These are phyloP conservation scores for Cotesia chilonis DNA, from an alignment of 1,140 invertebrate genomes.

Conservation along the genomic window DNA sequence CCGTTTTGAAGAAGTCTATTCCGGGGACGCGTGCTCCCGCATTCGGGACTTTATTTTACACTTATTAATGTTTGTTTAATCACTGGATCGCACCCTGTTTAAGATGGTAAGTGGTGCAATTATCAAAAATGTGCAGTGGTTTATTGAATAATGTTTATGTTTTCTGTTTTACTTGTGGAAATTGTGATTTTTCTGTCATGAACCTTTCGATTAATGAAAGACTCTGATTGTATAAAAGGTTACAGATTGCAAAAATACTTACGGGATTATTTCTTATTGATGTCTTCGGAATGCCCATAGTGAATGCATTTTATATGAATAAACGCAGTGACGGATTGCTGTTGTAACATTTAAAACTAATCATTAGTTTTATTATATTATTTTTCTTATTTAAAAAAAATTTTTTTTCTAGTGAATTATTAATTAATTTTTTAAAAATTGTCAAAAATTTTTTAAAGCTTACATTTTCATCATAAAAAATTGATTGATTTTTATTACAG, in stretches of 20 bases:
- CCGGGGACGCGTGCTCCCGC: conserved; percentile 56
- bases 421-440: neutral
- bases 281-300: conserved; percentile 27
- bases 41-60: conserved; percentile 36
- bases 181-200: too few species aligned
- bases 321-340: conserved; percentile 19
- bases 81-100: too few species aligned
- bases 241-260: conserved; percentile 28
- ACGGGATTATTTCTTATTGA: conserved; percentile 23
- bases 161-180: conserved; percentile 23
- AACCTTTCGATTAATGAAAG: conserved; percentile 23
- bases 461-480: too few species aligned
- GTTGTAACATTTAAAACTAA: conserved; percentile 14
- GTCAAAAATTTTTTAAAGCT: too few species aligned
- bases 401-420: neutral
- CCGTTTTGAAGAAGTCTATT: conserved; percentile 60
- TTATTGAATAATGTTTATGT: conserved; percentile 29
- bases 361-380: too few species aligned
- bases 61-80: conserved; percentile 12
- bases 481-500: too few species aligned
- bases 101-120: conserved; percentile 54
- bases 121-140: conserved; percentile 9
- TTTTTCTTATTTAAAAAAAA: too few species aligned
- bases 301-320: conserved; percentile 30
- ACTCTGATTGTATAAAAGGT: conserved; percentile 26